Base-by-base conservation (phyloP, 2,113 vertebrate species). In the Callipepla californica region DNA sequence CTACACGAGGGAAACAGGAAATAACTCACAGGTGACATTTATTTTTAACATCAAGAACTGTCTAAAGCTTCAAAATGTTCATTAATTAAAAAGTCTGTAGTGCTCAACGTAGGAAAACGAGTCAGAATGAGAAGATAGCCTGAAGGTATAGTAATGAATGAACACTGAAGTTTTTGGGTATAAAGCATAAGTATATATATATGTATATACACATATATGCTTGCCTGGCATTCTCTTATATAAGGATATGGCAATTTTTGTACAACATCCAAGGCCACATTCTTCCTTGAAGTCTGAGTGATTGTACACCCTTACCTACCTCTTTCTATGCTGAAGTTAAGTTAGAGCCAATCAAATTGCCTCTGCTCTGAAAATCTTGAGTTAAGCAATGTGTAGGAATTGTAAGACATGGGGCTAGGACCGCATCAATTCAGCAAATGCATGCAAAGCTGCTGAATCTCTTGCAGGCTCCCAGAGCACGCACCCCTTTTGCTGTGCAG, bases 1-100 rank as follows among this genome's bases (percentile, higher is more conserved):
- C 57, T 98, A 98, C 97, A 98, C 98, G 59, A 96, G 87, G 77
- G 95, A 80, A 89, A 98, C 98, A 92, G 85, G 93, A 84, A 93
- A 97, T 50, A 97, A 97, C 80, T 98, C 96, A 91, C 98, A 98
- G 98, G 98, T 97, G 96, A 96, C 75, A 75, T 36, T 87, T 48
- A 68, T n/a, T 88, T 92, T 88, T 90, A 69, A 48, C 36, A 38
- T 86, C 36, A 42, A 83, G 51, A 89, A 20, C 26, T 36, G n/a
- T 7, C 57, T 70, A 81, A 85, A 70, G 15, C 32, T 68, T 25
- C 18, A 69, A 78, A 38, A 38, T 16, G 3, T 53, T 57, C 55
- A 26, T 51, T 80, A 65, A 38, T 36, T 73, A 42, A 73, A 26
- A 95, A 77, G 22, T 36, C 36, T 34, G 0, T 3, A 2, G 28